Conservation (phyloP, 2,888 invertebrate genomes). For the Ferrisia virgata region DNA sequence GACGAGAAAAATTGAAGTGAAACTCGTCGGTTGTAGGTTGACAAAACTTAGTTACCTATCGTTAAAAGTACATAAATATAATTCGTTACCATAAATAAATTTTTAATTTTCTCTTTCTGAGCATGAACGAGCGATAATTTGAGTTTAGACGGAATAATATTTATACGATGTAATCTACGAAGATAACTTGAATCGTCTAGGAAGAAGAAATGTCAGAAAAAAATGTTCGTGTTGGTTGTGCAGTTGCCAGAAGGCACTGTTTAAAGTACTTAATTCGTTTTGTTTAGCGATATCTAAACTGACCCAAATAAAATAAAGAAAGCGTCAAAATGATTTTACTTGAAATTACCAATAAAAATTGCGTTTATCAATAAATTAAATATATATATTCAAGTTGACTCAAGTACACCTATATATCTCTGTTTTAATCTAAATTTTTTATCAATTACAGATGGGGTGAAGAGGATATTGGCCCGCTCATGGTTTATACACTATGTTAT, state of each 20-base stretch:
- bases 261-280: conserved; percentile 26
- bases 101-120: conserved; percentile 23
- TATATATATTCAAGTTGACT: no score
- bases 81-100: not conserved
- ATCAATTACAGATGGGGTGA: conserved; percentile 42
- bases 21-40: not conserved
- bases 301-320: conserved; percentile 24
- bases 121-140: not conserved
- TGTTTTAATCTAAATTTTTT: not conserved
- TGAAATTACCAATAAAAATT: not conserved
- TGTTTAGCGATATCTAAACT: conserved; percentile 17
- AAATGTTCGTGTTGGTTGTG: conserved; percentile 20
- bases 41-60: conserved; percentile 22
- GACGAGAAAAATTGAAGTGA: not conserved
- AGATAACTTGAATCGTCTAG: conserved; percentile 27
- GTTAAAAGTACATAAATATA: not conserved
- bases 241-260: conserved; percentile 2
- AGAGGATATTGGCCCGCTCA: conserved; percentile 41
- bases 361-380: not conserved
- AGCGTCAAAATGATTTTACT: conserved; percentile 5
- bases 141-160: conserved; percentile 16
- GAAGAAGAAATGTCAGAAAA: conserved; percentile 26
- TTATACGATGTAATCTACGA: conserved; percentile 27
- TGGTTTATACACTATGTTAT: conserved; percentile 45
- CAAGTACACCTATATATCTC: no score